Conservation (phyloP, 2,113 vertebrate genomes). For the Galeopterus variegatus region DNA sequence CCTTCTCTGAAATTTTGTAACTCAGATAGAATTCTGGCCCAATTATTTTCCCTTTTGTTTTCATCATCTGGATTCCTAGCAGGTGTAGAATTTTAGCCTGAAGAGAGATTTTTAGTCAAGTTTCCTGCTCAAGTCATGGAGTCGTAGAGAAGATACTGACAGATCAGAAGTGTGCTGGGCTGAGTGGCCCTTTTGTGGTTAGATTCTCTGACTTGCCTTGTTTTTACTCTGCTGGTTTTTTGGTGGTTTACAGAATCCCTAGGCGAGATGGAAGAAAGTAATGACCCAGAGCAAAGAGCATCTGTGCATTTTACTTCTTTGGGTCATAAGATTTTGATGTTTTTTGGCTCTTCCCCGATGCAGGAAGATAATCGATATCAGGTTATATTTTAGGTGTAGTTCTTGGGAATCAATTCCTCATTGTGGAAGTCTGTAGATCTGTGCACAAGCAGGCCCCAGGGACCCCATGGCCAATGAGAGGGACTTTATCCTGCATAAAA, state of each 20-base stretch:
- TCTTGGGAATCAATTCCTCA: constrained; percentile 69
- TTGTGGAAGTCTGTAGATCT: constrained; percentile 27
- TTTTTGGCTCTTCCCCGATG: constrained; percentile 46
- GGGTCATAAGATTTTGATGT: constrained; percentile 56
- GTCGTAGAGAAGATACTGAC: background rate
- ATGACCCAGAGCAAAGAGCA: constrained; percentile 42
- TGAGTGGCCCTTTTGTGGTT: background rate
- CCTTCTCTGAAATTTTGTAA: constrained; percentile 44
- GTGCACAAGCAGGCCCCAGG: background rate
- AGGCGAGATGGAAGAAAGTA: constrained; percentile 43
- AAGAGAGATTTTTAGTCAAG: constrained; percentile 28
- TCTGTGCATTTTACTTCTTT: constrained; percentile 34
- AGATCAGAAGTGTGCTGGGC: background rate
- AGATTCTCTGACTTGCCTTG: background rate
- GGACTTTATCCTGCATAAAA: background rate
- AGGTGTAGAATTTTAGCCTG: constrained; percentile 53
- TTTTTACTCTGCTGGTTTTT: background rate
- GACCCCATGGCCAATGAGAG: constrained; percentile 5
- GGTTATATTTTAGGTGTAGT: constrained; percentile 29
- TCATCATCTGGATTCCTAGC: constrained; percentile 49
- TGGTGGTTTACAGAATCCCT: constrained; percentile 40
- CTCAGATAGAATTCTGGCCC: background rate
- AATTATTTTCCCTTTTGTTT: constrained; percentile 68
- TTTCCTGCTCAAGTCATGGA: background rate
- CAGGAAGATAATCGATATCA: constrained; percentile 58